phyloP scores from a whole-genome alignment of 2,797 vertebrate genomes.

The Gymnoscopelus microlampas region DNA sequence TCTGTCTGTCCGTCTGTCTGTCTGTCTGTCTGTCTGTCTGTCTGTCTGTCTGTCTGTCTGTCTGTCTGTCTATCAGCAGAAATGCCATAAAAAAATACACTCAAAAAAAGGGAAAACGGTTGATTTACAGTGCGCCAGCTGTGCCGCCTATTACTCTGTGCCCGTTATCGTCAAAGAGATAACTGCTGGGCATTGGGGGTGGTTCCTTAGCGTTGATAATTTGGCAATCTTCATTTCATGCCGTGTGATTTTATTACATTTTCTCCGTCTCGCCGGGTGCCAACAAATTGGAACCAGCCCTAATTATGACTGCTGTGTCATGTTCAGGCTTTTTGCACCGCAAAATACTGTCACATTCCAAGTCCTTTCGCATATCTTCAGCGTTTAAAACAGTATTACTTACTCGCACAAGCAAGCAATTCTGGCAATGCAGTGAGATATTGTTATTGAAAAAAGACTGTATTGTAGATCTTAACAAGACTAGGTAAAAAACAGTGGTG shows the following conservation, averaged over 20 bases:
- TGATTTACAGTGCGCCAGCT: conserved; percentile 28
- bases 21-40: background rate
- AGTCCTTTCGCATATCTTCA: background rate
- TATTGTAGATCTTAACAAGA: background rate
- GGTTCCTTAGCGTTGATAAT: conserved; percentile 57
- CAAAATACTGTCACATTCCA: conserved; percentile 4
- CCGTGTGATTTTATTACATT: conserved; percentile 65
- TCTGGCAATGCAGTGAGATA: no score
- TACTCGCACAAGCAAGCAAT: no score
- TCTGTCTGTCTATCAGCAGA: background rate
- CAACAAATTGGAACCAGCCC: conserved; percentile 47
- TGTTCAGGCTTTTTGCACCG: conserved; percentile 30
- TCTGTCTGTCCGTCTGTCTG: no score
- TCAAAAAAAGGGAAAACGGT: conserved; percentile 13
- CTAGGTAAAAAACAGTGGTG: no score
- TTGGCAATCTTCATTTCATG: conserved; percentile 70
- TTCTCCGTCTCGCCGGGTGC: conserved; percentile 44
- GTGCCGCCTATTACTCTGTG: conserved; percentile 24
- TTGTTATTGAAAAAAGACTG: background rate
- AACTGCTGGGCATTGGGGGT: conserved; percentile 25
- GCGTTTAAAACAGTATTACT: no score
- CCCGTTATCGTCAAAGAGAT: conserved; percentile 37
- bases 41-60: background rate
- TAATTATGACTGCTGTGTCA: conserved; percentile 65
- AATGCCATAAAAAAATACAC: conserved; percentile 8